These are phyloP conservation scores for Enchytraeus crypticus DNA, from an alignment of 2,888 invertebrate genomes.

Conservation along the genomic window DNA sequence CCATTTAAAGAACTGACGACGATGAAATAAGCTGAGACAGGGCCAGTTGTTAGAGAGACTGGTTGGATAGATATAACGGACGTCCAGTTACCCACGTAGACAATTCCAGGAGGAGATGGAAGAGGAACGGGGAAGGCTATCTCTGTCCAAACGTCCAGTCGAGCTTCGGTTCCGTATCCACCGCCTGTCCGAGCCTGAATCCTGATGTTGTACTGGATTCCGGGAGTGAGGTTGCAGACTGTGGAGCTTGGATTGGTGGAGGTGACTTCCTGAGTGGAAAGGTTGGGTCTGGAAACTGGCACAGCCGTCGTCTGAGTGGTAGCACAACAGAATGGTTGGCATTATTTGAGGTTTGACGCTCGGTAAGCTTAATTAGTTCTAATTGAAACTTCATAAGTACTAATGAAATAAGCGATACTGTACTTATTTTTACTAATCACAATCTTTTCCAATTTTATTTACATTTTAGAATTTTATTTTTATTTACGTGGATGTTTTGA, in stretches of 20 bases:
- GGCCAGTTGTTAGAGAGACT: slow-evolving; percentile 68
- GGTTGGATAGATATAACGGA: slow-evolving; percentile 62
- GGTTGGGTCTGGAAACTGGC: neutral
- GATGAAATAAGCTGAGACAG: slow-evolving; percentile 63
- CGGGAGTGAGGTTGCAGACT: slow-evolving; percentile 59
- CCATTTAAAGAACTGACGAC: slow-evolving; percentile 55
- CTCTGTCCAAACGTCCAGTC: slow-evolving; percentile 59
- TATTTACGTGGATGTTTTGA: no score
- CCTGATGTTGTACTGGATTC: slow-evolving; percentile 63
- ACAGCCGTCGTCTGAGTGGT: neutral
- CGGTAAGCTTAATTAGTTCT: no score
- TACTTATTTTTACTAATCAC: no score
- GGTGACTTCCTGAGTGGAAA: no score
- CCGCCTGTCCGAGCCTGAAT: slow-evolving; percentile 35
- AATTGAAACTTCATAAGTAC: no score
- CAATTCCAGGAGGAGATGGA: slow-evolving; percentile 58
- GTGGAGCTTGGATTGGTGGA: slow-evolving; percentile 21
- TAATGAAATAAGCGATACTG: no score
- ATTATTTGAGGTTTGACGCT: no score
- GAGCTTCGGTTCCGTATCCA: slow-evolving; percentile 54
- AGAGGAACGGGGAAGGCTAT: slow-evolving; percentile 65
- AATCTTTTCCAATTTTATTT: no score
- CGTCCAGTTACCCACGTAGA: slow-evolving; percentile 57
- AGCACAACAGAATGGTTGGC: no score
- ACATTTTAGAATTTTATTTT: no score